Percentiles rank a stretch among this genome's conserved stretches.
These are phyloP conservation scores for Harpalus rubripes DNA, from an alignment of 2,888 invertebrate genomes.

Conservation along the genomic window DNA sequence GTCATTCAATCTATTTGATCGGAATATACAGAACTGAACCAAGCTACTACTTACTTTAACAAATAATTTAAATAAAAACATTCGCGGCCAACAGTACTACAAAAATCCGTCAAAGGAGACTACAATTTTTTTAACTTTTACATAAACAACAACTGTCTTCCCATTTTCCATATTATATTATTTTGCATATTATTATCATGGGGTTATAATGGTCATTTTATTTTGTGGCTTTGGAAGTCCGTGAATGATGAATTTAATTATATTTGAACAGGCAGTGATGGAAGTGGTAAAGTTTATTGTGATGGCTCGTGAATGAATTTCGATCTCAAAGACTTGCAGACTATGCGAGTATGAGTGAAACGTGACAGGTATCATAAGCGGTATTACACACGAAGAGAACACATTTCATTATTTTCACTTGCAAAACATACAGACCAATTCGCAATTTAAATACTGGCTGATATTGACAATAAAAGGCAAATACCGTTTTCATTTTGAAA, in stretches of 20 bases:
- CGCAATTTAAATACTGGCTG: background rate
- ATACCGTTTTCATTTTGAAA: background rate
- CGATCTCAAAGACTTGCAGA: background rate
- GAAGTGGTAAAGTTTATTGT: constrained; percentile 48
- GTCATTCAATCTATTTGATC: too few species aligned
- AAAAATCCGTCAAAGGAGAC: too few species aligned
- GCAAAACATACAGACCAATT: background rate
- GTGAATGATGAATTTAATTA: constrained; percentile 64
- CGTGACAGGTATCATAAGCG: background rate
- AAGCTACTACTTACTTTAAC: too few species aligned
- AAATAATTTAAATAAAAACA: too few species aligned
- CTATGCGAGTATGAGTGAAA: background rate
- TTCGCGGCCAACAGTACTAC: too few species aligned
- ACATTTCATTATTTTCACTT: background rate
- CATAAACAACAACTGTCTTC: too few species aligned
- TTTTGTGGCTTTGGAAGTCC: constrained; percentile 42
- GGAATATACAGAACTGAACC: too few species aligned
- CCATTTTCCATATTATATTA: too few species aligned
- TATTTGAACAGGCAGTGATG: constrained; percentile 57
- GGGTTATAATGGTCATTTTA: constrained; percentile 58
- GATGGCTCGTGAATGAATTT: background rate
- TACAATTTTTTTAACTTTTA: too few species aligned
- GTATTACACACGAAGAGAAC: background rate
- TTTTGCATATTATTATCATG: background rate
- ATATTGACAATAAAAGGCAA: background rate